A percentile compares a stretch with the other conserved stretches of the same genome.
These are phyloP conservation scores for Gobiocypris rarus DNA, from an alignment of 2,113 vertebrate genomes.

Conservation along the genomic window DNA sequence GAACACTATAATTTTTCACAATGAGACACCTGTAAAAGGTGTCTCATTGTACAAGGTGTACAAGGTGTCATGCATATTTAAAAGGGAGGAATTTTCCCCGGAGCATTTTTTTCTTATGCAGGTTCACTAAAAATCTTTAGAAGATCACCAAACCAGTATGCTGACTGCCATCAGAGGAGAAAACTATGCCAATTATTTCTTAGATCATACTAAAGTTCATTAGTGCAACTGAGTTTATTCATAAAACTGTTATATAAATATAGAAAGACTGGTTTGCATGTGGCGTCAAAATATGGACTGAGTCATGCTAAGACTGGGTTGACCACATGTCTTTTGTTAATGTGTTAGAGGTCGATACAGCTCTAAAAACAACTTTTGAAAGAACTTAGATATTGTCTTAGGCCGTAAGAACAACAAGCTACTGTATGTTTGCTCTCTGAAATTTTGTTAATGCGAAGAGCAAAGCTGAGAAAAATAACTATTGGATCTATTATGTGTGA, in stretches of 20 bases:
- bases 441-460: background rate
- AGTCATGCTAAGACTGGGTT: background rate
- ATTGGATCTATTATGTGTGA: background rate
- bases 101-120: background rate
- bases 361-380: background rate
- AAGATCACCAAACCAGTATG: conserved; percentile 13
- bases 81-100: background rate
- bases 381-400: background rate
- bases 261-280: conserved; percentile 15
- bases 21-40: too few species aligned
- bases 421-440: background rate
- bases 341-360: background rate
- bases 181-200: background rate
- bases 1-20: too few species aligned
- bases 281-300: background rate
- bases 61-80: background rate
- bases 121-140: background rate
- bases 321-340: background rate
- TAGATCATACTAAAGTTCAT: background rate
- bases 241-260: conserved; percentile 3
- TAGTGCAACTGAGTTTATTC: background rate
- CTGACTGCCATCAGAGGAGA: background rate
- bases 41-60: too few species aligned
- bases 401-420: background rate
- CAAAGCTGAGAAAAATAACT: background rate